Evolutionary conservation across 2,888 invertebrate genomes (phyloP).

Genomic region (Pollenia griseotomentosa): DNA sequence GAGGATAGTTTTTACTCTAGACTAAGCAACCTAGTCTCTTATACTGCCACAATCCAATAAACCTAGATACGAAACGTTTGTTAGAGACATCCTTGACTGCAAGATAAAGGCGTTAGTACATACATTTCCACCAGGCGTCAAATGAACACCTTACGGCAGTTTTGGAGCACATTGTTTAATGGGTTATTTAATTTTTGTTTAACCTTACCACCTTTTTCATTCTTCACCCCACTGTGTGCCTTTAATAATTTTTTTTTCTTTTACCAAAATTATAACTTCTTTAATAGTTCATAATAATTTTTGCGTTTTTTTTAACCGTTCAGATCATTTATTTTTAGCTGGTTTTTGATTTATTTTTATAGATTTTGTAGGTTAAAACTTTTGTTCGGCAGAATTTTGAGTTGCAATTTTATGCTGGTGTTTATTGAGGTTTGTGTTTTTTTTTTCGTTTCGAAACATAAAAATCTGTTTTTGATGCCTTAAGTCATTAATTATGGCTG

Average conservation of each 20-base stretch:
- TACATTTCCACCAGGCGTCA: too few relatives aligned
- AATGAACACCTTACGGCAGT: too few relatives aligned
- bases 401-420: conserved; percentile 44
- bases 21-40: too few relatives aligned
- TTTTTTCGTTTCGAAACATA: background rate
- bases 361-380: conserved; percentile 11
- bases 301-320: background rate
- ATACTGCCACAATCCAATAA: too few relatives aligned
- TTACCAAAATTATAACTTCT: background rate
- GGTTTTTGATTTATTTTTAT: conserved; percentile 43
- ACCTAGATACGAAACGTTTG: too few relatives aligned
- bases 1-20: too few relatives aligned
- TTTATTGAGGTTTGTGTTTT: conserved; percentile 18
- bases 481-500: conserved; percentile 59
- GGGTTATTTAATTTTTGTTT: too few relatives aligned
- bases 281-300: background rate
- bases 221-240: too few relatives aligned
- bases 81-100: too few relatives aligned
- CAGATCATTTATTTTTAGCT: background rate
- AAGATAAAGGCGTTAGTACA: too few relatives aligned
- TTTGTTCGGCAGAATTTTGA: conserved; percentile 6
- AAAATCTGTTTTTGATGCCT: conserved; percentile 60
- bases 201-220: too few relatives aligned
- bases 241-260: background rate
- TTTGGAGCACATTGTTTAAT: too few relatives aligned